Evolutionary conservation across 2,888 invertebrate species (phyloP).

Genomic region (Priocnemis perturbator): DNA sequence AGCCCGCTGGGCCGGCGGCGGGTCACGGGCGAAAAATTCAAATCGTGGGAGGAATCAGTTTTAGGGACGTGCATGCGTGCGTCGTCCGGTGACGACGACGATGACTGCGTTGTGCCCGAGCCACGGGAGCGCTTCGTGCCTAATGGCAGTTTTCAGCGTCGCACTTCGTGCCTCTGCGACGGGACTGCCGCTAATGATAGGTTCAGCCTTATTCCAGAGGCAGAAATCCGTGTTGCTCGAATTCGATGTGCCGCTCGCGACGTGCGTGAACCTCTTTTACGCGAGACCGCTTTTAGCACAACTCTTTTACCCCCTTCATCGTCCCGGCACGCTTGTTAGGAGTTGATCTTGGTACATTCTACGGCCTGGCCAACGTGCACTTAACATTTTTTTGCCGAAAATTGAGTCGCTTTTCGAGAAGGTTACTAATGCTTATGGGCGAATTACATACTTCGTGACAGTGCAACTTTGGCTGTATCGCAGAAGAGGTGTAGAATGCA

Average conservation of each 20-base stretch:
- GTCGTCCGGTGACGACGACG: neutral
- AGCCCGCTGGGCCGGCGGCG: conserved; percentile 17
- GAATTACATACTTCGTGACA: too few relatives aligned
- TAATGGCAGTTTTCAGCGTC: conserved; percentile 34
- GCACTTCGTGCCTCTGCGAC: conserved; percentile 19
- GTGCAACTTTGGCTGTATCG: too few relatives aligned
- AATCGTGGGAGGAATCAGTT: conserved; percentile 49
- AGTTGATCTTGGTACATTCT: too few relatives aligned
- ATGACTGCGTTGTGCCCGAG: too few relatives aligned
- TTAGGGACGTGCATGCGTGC: conserved; percentile 40
- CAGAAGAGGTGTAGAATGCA: too few relatives aligned
- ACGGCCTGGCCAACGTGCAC: too few relatives aligned
- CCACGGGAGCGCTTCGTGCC: conserved; percentile 30
- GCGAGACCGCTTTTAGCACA: too few relatives aligned
- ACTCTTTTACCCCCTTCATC: too few relatives aligned
- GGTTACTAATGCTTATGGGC: too few relatives aligned
- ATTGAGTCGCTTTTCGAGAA: too few relatives aligned
- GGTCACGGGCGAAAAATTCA: conserved; percentile 36
- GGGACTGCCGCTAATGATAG: conserved; percentile 28
- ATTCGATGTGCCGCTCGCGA: neutral
- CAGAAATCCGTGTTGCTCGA: conserved; percentile 1
- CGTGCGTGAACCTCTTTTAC: neutral
- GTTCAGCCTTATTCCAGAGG: conserved; percentile 25
- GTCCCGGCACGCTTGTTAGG: too few relatives aligned
- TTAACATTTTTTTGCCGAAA: too few relatives aligned